Conservation (phyloP, 2,113 vertebrate genomes). For the Thamnaconus septentrionalis region DNA sequence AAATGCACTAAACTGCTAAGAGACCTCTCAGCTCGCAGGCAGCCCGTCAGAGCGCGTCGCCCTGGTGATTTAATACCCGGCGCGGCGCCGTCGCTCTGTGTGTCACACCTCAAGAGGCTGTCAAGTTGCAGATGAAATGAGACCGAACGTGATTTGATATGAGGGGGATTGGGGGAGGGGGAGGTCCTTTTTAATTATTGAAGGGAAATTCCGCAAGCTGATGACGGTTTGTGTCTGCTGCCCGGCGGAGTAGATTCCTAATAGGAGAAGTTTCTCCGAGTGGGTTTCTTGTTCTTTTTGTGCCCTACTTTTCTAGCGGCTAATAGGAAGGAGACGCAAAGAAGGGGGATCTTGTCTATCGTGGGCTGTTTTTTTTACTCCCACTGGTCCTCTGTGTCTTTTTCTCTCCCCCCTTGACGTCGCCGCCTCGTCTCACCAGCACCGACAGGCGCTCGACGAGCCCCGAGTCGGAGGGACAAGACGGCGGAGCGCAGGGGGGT, state of each 20-base stretch:
- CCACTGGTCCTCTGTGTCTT: constrained; percentile 4
- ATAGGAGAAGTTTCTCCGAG: constrained; percentile 40
- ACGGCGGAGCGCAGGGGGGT: constrained; percentile 5
- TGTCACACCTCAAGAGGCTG: constrained; percentile 28
- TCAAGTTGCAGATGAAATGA: constrained; percentile 21
- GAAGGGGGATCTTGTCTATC: constrained; percentile 17
- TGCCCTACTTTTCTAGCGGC: constrained; percentile 17
- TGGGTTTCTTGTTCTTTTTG: constrained; percentile 14
- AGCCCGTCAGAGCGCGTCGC: constrained; percentile 11
- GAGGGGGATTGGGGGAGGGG: too few relatives aligned
- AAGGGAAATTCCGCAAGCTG: not conserved
- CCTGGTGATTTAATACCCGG: constrained; percentile 9
- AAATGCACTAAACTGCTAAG: constrained; percentile 28
- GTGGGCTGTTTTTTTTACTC: too few relatives aligned
- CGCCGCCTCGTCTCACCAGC: not conserved
- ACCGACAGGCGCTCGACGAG: constrained; percentile 9
- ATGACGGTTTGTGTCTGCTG: constrained; percentile 39
- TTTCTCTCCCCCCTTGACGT: constrained; percentile 2
- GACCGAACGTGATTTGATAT: constrained; percentile 39
- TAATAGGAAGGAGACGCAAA: not conserved
- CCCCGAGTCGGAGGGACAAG: constrained; percentile 27
- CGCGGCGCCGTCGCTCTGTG: constrained; percentile 4
- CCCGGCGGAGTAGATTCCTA: constrained; percentile 33
- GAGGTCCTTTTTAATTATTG: not conserved
- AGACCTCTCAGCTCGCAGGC: constrained; percentile 3